A percentile compares a stretch with the other conserved stretches of the same genome.
Conservation (phyloP, 2,888 invertebrate genomes). For the Plemyria rubiginata region DNA sequence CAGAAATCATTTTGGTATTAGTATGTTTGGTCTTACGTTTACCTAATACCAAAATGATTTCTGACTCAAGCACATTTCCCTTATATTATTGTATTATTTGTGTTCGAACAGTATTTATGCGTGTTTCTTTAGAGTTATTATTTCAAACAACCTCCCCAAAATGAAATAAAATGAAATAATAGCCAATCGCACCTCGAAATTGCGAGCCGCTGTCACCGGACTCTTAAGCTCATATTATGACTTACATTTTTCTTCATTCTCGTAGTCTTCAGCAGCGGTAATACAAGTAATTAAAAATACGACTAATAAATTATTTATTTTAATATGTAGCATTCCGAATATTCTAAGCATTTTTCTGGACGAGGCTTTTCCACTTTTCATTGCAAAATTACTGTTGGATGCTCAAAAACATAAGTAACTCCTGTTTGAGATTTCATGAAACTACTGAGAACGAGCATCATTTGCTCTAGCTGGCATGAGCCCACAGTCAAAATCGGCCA, state of each 20-base stretch:
- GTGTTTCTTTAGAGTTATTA: no score
- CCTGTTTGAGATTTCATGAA: background rate
- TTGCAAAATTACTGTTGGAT: background rate
- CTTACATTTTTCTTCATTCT: conserved; percentile 68
- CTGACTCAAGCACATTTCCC: no score
- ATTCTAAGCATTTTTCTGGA: conserved; percentile 33
- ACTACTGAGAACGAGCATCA: conserved; percentile 14
- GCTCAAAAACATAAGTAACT: background rate
- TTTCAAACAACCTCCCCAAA: no score
- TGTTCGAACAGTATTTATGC: no score
- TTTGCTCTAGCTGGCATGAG: conserved; percentile 33
- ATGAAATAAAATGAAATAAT: no score
- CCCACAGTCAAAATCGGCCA: conserved; percentile 49
- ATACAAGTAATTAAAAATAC: conserved; percentile 51
- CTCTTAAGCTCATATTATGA: no score
- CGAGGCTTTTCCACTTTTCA: conserved; percentile 21
- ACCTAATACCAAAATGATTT: no score
- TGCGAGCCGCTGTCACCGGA: no score
- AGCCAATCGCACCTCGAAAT: no score
- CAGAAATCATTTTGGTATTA: no score
- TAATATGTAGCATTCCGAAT: conserved; percentile 47
- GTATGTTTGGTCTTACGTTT: no score
- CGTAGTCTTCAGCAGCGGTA: conserved; percentile 60
- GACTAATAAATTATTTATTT: conserved; percentile 45
- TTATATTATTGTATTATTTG: no score